Percentiles rank a stretch among this genome's conserved stretches.
Evolutionary conservation across 1,140 invertebrate species (phyloP).

Genomic region (Drosophila takahashii): DNA sequence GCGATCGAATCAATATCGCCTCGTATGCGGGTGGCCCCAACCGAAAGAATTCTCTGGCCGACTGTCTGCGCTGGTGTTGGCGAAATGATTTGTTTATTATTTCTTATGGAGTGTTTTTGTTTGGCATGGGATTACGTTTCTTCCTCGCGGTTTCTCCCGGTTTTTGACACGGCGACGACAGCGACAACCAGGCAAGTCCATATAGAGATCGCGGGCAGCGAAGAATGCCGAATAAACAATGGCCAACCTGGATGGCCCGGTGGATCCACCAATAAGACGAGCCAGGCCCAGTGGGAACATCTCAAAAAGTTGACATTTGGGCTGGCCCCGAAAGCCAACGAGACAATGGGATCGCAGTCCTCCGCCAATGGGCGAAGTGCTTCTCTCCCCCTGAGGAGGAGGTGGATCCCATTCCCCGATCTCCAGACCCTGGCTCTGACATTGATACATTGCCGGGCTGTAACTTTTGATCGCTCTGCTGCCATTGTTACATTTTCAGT

Average conservation of each 20-base stretch:
- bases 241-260: slow-evolving; percentile 27
- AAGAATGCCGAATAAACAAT: slow-evolving; percentile 55
- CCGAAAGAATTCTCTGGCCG: slow-evolving; percentile 39
- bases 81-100: slow-evolving; percentile 79
- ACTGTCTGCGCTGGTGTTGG: slow-evolving; percentile 47
- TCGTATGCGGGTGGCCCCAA: slow-evolving; percentile 71
- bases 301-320: slow-evolving; percentile 64
- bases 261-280: slow-evolving; percentile 64
- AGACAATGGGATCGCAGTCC: slow-evolving; percentile 42
- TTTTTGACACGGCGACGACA: slow-evolving; percentile 48
- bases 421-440: slow-evolving; percentile 43
- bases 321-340: slow-evolving; percentile 32
- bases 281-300: slow-evolving; percentile 31
- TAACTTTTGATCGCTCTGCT: slow-evolving; percentile 71
- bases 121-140: slow-evolving; percentile 68
- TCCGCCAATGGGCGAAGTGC: slow-evolving; percentile 64
- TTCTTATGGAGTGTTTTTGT: slow-evolving; percentile 78
- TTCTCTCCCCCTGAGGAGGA: slow-evolving; percentile 21
- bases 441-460: slow-evolving; percentile 76
- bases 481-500: slow-evolving; percentile 67
- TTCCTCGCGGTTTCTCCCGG: slow-evolving; percentile 23
- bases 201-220: slow-evolving; percentile 37
- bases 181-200: slow-evolving; percentile 54
- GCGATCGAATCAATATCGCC: slow-evolving; percentile 72
- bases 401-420: slow-evolving; percentile 46